A percentile compares a stretch with the other conserved stretches of the same genome.
Conservation (phyloP, 1,140 invertebrate genomes). For the Heliconius melpomene region DNA sequence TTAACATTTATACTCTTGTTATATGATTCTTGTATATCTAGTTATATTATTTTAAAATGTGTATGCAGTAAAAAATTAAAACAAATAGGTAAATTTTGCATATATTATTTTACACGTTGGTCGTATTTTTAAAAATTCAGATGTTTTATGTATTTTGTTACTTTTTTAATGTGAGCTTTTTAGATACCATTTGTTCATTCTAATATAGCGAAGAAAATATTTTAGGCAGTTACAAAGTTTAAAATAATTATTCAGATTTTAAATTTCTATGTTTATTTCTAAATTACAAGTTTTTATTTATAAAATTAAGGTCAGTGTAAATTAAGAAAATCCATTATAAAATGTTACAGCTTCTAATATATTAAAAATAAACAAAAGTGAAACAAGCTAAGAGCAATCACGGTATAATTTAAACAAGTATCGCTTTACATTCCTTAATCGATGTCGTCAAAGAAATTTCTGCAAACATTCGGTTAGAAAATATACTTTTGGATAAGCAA, state of each 20-base stretch:
- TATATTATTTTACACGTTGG: no score
- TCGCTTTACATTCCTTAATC: neutral
- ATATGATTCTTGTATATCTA: neutral
- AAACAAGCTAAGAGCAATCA: neutral
- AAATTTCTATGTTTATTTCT: no score
- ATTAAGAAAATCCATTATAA: neutral
- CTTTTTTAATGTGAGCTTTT: no score
- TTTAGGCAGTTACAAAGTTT: no score
- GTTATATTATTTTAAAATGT: neutral
- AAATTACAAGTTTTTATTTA: no score
- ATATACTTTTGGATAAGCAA: slow-evolving; percentile 28
- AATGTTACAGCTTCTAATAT: neutral
- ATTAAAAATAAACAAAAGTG: neutral
- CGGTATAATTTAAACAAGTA: neutral
- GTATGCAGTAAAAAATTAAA: neutral
- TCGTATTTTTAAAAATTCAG: no score
- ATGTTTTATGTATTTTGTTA: no score
- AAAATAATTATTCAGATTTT: no score
- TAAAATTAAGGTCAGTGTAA: no score
- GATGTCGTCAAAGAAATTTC: slow-evolving; percentile 8
- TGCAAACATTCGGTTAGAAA: slow-evolving; percentile 27
- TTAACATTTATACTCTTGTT: slow-evolving; percentile 16
- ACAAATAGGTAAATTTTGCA: no score
- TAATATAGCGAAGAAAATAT: no score
- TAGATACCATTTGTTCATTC: no score